phyloP scores from a whole-genome alignment of 1,140 invertebrate genomes.

The Neoseiulus cucumeris region DNA sequence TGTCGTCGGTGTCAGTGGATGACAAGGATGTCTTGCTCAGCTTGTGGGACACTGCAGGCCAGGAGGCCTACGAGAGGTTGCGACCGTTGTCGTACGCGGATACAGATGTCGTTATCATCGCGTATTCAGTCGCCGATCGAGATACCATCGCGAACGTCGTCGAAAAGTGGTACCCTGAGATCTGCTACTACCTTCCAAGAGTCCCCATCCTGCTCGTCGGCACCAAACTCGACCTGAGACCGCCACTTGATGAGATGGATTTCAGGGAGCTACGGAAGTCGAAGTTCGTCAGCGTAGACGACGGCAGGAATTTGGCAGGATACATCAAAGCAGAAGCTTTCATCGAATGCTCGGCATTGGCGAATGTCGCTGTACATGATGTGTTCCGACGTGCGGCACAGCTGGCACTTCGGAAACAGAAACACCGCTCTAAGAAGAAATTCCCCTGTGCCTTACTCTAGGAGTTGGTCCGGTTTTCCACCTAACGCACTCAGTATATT shows the following conservation, averaged over 20 bases:
- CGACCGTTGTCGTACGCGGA: slow-evolving; percentile 31
- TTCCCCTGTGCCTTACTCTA: neutral
- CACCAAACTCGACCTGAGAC: slow-evolving; percentile 58
- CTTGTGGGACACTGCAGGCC: slow-evolving; percentile 15
- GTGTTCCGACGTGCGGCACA: slow-evolving; percentile 27
- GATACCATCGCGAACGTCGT: slow-evolving; percentile 31
- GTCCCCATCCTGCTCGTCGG: slow-evolving; percentile 71
- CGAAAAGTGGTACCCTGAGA: slow-evolving; percentile 33
- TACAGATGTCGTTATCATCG: slow-evolving; percentile 35
- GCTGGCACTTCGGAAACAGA: neutral
- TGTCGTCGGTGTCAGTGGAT: slow-evolving; percentile 31
- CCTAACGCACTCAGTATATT: too few species aligned
- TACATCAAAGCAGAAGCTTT: slow-evolving; percentile 53
- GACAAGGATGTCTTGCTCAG: slow-evolving; percentile 20
- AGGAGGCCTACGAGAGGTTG: slow-evolving; percentile 27
- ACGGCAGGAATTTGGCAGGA: slow-evolving; percentile 53
- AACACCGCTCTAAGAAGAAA: neutral
- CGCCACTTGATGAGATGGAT: neutral
- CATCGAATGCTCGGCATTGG: slow-evolving; percentile 66
- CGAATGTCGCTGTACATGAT: slow-evolving; percentile 45
- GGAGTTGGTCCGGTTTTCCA: neutral
- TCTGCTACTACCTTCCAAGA: slow-evolving; percentile 26
- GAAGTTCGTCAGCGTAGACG: slow-evolving; percentile 35
- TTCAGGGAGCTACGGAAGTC: neutral
- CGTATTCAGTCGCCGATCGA: slow-evolving; percentile 25